Percentiles rank a stretch among this genome's conserved stretches.
Evolutionary conservation across 2,888 invertebrate genomes (phyloP).

Genomic region (Yponomeuta plumbellus): DNA sequence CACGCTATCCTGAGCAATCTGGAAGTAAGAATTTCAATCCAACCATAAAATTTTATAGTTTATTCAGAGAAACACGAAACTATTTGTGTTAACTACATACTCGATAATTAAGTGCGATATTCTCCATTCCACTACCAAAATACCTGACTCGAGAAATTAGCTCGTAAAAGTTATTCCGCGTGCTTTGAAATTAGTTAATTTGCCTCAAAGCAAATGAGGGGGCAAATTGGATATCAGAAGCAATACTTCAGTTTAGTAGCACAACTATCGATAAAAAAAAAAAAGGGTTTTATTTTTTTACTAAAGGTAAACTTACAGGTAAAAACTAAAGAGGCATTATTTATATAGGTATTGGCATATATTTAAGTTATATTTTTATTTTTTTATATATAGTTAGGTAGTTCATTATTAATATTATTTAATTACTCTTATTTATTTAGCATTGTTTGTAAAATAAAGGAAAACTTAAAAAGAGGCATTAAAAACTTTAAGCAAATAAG

Average conservation of each 20-base stretch:
- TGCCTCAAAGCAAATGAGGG: background rate
- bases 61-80: background rate
- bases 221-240: background rate
- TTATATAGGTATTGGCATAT: too few relatives aligned
- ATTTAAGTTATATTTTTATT: too few relatives aligned
- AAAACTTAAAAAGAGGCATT: too few relatives aligned
- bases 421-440: too few relatives aligned
- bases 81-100: slow-evolving; percentile 1
- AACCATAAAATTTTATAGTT: background rate
- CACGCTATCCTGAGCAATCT: background rate
- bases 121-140: background rate
- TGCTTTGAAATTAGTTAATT: background rate
- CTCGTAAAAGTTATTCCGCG: background rate
- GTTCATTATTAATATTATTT: too few relatives aligned
- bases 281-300: too few relatives aligned
- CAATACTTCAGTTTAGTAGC: background rate
- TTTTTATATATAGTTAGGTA: too few relatives aligned
- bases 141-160: background rate
- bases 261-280: background rate
- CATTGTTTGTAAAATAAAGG: too few relatives aligned
- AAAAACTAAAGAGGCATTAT: too few relatives aligned
- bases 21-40: background rate
- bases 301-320: too few relatives aligned
- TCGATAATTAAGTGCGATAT: background rate
- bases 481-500: too few relatives aligned